phyloP scores from a whole-genome alignment of 2,797 vertebrate genomes.

The Hoplostethus atlanticus region DNA sequence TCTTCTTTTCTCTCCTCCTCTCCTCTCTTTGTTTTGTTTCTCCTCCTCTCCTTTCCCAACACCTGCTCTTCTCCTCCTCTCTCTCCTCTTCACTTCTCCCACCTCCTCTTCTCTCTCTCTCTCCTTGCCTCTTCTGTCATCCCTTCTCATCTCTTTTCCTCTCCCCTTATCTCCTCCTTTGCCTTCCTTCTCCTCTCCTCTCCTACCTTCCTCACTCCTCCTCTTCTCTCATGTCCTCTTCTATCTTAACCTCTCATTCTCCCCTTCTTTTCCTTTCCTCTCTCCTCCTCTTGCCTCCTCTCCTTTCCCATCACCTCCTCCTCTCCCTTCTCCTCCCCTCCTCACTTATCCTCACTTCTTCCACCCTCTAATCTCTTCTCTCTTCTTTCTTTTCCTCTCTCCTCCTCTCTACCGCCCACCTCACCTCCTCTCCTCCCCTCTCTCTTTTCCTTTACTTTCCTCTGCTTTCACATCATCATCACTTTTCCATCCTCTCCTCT shows the following conservation, averaged over 20 bases:
- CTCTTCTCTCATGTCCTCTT: not conserved
- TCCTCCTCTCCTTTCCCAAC: too few species aligned
- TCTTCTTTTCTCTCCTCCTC: not conserved
- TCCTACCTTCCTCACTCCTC: not conserved
- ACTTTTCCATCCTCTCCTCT: not conserved
- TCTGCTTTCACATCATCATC: not conserved
- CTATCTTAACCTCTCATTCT: not conserved
- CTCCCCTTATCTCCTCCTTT: not conserved
- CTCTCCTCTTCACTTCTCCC: not conserved
- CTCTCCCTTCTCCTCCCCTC: too few species aligned
- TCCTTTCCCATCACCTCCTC: not conserved
- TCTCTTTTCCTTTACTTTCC: not conserved
- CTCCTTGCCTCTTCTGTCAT: not conserved
- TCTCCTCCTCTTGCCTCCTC: not conserved
- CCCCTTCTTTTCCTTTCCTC: not conserved
- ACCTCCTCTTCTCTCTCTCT: not conserved
- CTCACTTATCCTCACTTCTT: not conserved
- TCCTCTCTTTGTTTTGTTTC: not conserved
- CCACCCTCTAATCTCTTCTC: not conserved
- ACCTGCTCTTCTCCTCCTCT: not conserved
- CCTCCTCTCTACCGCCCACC: too few species aligned
- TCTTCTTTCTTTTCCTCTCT: not conserved
- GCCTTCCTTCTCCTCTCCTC: too few species aligned
- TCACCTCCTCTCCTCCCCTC: too few species aligned
- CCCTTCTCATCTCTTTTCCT: not conserved